Percentiles rank a stretch among this genome's conserved stretches.
These are phyloP conservation scores for Micrasema longulum DNA, from an alignment of 1,140 invertebrate genomes.

Conservation along the genomic window DNA sequence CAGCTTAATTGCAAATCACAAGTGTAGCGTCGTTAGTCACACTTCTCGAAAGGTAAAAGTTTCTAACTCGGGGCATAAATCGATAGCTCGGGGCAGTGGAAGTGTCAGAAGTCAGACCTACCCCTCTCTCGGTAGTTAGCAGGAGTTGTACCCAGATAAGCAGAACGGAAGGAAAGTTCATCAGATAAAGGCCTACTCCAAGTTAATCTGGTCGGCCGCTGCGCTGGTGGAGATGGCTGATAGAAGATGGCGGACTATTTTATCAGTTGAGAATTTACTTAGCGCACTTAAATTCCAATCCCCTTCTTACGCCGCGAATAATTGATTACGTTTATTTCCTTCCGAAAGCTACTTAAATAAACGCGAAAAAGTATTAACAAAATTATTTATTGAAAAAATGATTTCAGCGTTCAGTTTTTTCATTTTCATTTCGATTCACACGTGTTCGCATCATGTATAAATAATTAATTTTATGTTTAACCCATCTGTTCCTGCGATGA, in stretches of 20 bases:
- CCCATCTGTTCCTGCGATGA: too few species aligned
- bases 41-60: too few species aligned
- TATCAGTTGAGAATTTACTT: conserved; percentile 26
- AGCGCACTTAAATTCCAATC: neutral
- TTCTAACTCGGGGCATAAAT: neutral
- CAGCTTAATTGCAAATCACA: too few species aligned
- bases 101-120: neutral
- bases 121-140: conserved; percentile 7
- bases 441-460: too few species aligned
- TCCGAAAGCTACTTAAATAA: too few species aligned
- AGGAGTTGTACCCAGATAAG: conserved; percentile 27
- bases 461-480: too few species aligned
- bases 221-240: conserved; percentile 11
- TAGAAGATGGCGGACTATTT: conserved; percentile 18
- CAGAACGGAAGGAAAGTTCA: conserved; percentile 16
- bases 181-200: conserved; percentile 27
- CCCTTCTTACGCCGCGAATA: neutral
- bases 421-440: too few species aligned
- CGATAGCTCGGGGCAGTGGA: conserved; percentile 1
- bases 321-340: conserved; percentile 5
- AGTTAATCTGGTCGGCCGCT: conserved; percentile 23
- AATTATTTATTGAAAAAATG: too few species aligned
- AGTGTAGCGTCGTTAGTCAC: too few species aligned
- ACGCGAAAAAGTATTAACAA: too few species aligned
- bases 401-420: too few species aligned